Evolutionary conservation across 2,113 vertebrate species (phyloP).

Genomic region (Myrmecophaga tridactyla): DNA sequence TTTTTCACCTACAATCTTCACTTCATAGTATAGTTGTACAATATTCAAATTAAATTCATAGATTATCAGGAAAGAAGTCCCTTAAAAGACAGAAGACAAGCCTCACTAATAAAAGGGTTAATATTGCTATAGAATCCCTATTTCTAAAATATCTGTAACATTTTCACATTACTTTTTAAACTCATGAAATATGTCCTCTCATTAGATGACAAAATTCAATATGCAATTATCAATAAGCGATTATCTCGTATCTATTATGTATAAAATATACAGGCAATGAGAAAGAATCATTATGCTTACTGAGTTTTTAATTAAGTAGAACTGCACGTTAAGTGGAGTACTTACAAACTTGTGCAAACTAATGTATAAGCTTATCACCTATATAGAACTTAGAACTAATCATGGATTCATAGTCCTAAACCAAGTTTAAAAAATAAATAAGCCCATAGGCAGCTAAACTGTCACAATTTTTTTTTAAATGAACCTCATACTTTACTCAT

Average conservation of each 20-base stretch:
- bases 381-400: background rate
- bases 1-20: background rate
- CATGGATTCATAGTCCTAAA: background rate
- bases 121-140: background rate
- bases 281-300: slow-evolving; percentile 44
- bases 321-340: slow-evolving; percentile 15
- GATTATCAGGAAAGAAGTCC: background rate
- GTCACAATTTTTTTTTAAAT: slow-evolving; percentile 12
- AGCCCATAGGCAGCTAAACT: slow-evolving; percentile 7
- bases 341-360: slow-evolving; percentile 21
- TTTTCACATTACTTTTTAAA: slow-evolving; percentile 22
- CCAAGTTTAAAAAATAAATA: background rate
- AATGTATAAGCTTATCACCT: background rate
- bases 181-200: background rate
- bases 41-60: background rate
- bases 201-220: background rate
- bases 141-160: background rate
- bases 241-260: background rate
- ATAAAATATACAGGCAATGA: slow-evolving; percentile 29
- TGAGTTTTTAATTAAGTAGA: slow-evolving; percentile 18
- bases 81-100: background rate
- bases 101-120: background rate
- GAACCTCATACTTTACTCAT: slow-evolving; percentile 25
- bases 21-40: background rate
- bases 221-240: background rate